Evolutionary conservation across 2,797 vertebrate species (phyloP).

Genomic region (Smutsia temminckii): DNA sequence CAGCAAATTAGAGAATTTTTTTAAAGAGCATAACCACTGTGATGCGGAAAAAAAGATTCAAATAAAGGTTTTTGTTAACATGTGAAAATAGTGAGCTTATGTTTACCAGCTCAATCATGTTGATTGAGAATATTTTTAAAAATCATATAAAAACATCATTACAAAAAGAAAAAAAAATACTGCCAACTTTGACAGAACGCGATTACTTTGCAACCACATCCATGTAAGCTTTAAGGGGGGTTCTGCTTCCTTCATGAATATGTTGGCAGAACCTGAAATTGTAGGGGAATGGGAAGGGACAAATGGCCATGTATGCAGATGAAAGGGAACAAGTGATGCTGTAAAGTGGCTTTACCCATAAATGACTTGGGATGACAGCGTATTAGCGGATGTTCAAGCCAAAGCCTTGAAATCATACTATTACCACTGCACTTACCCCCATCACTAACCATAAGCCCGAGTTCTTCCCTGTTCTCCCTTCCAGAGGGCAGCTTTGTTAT

Average conservation of each 20-base stretch:
- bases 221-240: background rate
- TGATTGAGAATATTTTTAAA: background rate
- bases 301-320: background rate
- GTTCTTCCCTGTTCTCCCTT: background rate
- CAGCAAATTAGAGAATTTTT: background rate
- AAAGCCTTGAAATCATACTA: background rate
- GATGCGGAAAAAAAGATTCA: background rate
- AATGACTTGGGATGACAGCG: background rate
- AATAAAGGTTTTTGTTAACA: conserved; percentile 13
- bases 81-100: conserved; percentile 2
- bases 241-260: background rate
- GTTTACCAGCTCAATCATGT: background rate
- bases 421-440: background rate
- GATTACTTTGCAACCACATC: background rate
- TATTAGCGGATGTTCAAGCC: background rate
- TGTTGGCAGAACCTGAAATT: background rate
- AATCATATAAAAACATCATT: background rate
- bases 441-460: background rate
- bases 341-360: background rate
- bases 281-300: background rate
- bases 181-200: background rate
- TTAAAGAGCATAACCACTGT: background rate
- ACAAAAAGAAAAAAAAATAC: background rate
- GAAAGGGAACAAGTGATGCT: background rate
- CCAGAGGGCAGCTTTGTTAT: background rate